Conservation (phyloP, 1,140 invertebrate species). For the Drosophila melanogaster region DNA sequence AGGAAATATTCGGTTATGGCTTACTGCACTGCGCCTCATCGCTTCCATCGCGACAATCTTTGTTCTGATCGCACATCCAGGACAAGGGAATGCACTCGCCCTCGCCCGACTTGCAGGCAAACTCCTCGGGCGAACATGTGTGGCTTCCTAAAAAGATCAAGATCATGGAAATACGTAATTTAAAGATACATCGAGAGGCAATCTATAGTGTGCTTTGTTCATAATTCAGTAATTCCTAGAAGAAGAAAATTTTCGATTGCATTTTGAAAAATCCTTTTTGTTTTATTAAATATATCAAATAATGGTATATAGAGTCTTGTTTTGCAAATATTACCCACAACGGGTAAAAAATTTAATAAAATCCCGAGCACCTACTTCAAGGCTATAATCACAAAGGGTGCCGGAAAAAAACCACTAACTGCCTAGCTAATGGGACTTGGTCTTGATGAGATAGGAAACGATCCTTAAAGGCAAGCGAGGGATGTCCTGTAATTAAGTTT, state of each 20-base stretch:
- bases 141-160: conserved; percentile 88
- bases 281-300: background rate
- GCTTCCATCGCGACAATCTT: conserved; percentile 94
- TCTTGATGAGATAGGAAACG: conserved; percentile 6
- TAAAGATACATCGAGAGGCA: too few species aligned
- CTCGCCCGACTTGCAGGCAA: conserved; percentile 91
- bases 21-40: conserved; percentile 96
- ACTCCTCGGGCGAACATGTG: conserved; percentile 92
- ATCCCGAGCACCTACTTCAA: background rate
- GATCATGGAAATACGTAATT: conserved; percentile 3
- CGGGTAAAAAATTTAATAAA: background rate
- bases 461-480: conserved; percentile 49
- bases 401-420: conserved; percentile 37
- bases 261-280: background rate
- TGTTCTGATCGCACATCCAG: conserved; percentile 95
- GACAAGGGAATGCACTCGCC: conserved; percentile 94
- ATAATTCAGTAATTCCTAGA: too few species aligned
- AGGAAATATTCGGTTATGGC: conserved; percentile 69
- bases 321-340: background rate
- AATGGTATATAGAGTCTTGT: background rate
- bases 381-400: conserved; percentile 4
- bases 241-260: background rate
- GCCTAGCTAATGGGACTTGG: conserved; percentile 51
- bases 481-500: conserved; percentile 70
- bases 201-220: too few species aligned